These are phyloP conservation scores for Symphodus melops DNA, from an alignment of 2,113 vertebrate species.

Conservation along the genomic window DNA sequence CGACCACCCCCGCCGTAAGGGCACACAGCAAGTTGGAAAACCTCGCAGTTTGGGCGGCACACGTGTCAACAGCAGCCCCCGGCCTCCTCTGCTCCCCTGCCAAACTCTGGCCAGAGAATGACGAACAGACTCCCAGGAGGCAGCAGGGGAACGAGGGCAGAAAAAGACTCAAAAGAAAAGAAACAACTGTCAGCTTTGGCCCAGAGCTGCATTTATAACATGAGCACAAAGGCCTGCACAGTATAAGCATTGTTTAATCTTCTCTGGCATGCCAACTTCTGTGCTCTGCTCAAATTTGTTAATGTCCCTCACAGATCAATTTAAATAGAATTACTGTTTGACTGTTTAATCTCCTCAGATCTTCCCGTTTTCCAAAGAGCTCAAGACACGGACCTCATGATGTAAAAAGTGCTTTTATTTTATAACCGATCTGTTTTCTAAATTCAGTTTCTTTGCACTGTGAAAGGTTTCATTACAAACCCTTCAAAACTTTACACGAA, in stretches of 20 bases:
- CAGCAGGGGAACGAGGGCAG: slow-evolving; percentile 26
- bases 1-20: slow-evolving; percentile 8
- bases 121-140: slow-evolving; percentile 66
- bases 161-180: slow-evolving; percentile 44
- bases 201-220: slow-evolving; percentile 52
- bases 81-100: slow-evolving; percentile 39
- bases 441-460: background rate
- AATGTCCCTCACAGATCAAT: slow-evolving; percentile 19
- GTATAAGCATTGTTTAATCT: slow-evolving; percentile 30
- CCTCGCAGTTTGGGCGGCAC: slow-evolving; percentile 47
- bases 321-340: slow-evolving; percentile 22
- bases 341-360: slow-evolving; percentile 7
- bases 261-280: slow-evolving; percentile 11
- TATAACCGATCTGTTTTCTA: background rate
- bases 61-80: slow-evolving; percentile 62
- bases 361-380: background rate
- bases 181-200: slow-evolving; percentile 54
- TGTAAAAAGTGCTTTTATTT: background rate
- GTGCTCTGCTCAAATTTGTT: slow-evolving; percentile 28
- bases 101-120: slow-evolving; percentile 49
- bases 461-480: background rate
- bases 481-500: background rate
- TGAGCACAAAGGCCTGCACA: slow-evolving; percentile 25
- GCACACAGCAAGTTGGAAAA: slow-evolving; percentile 41
- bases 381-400: background rate